A percentile compares a stretch with the other conserved stretches of the same genome.
phyloP scores from a whole-genome alignment of 2,797 vertebrate genomes.

The Bufotes viridis region DNA sequence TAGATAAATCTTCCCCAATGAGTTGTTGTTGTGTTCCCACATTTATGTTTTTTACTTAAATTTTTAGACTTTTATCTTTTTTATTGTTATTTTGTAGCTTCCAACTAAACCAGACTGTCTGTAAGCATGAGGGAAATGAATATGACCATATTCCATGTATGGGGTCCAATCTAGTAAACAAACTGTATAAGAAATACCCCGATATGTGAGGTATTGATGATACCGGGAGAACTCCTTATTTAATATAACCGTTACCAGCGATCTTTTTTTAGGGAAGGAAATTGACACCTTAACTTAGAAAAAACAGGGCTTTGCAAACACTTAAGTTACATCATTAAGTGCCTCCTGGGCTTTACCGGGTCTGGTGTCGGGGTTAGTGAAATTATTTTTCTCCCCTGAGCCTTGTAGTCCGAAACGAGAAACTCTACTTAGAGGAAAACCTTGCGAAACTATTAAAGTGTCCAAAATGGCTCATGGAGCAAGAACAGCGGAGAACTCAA shows the following conservation, averaged over 20 bases:
- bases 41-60: too few species aligned
- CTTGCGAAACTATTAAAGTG: conserved; percentile 27
- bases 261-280: conserved; percentile 45
- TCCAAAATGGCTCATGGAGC: conserved; percentile 31
- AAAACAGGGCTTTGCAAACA: conserved; percentile 47
- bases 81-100: background rate
- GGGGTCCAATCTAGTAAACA: background rate
- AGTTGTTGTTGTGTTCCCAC: too few species aligned
- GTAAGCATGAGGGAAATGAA: background rate
- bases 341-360: conserved; percentile 51
- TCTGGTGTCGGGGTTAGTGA: conserved; percentile 52
- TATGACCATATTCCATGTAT: background rate
- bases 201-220: background rate
- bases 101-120: background rate
- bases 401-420: conserved; percentile 40
- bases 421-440: conserved; percentile 13
- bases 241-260: conserved; percentile 9
- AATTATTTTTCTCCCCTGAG: conserved; percentile 55
- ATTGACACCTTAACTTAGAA: conserved; percentile 34
- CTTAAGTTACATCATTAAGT: conserved; percentile 56
- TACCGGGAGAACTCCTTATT: background rate
- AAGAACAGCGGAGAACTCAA: conserved; percentile 35
- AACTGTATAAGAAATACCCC: background rate
- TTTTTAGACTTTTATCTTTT: background rate
- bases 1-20: too few species aligned